Base-by-base conservation (phyloP, 2,797 vertebrate species). In the Cuniculus paca region DNA sequence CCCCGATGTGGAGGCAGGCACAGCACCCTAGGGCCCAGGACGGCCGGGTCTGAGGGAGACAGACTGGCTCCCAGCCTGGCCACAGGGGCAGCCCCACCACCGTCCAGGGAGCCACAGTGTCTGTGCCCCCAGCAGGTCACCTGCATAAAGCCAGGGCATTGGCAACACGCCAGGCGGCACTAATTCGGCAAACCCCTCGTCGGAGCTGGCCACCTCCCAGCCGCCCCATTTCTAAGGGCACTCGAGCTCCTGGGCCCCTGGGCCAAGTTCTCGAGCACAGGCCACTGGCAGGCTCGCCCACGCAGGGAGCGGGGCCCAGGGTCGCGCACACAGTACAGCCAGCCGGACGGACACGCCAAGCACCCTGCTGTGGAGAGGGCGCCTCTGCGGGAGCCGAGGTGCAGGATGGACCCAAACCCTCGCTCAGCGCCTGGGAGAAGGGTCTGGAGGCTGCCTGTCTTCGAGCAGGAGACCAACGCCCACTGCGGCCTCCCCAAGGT, bases 271-370 rank as follows among this genome's bases (percentile, higher is more conserved):
- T 39, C n/a, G 63, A 20, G 34, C 31, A n/a, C n/a, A 3, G 8
- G 31, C 65, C 36, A 20, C 5, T 0, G 20, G 19, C 22, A 36
- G 3, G 10, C 68, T 39, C 22, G 68, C 63, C 20, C 36, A 4
- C 17, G 4, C 9, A 39, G 70, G 70, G 39, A 74, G 70, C 12
- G 50, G 50, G 50, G 11, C 6, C 39, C 39, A 7, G 14, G 70
- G 22, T 13, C 39, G 2, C 3, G 19, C 68, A 39, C 68, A 22
- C 3, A 2, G 65, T 9, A 10, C 19, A 12, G 5, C 39, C 39
- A 5, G 68, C 9, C 12, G 5, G 20, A 22, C 0, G 3, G 22
- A 11, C 4, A 19, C 19, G 24, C 39, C 4, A 5, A 26, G 20
- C 70, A 74, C 70, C 16, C 39, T 26, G 22, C 22, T 74, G 22